Evolutionary conservation across 2,113 vertebrate genomes (phyloP).

Genomic region (Coregonus clupeaformis): DNA sequence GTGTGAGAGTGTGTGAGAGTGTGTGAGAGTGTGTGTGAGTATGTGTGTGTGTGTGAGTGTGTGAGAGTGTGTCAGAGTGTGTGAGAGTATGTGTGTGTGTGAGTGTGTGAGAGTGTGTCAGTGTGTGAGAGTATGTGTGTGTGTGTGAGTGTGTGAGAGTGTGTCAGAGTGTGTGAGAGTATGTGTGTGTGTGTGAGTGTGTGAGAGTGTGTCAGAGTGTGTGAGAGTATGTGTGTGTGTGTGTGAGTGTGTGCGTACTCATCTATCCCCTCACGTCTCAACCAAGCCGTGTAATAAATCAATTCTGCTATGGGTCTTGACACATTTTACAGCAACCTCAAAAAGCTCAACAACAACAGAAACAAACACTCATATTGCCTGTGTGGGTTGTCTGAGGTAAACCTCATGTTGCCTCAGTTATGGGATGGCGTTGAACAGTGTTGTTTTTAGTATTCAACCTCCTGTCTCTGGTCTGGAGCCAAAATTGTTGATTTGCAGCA

Average conservation of each 20-base stretch:
- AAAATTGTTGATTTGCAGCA: constrained; percentile 9
- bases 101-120: too few species aligned
- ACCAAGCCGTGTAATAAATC: constrained; percentile 43
- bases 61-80: too few species aligned
- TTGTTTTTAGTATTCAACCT: neutral
- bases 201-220: too few species aligned
- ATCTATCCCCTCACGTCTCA: neutral
- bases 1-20: too few species aligned
- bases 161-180: too few species aligned
- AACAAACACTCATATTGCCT: neutral
- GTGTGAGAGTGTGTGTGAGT: too few species aligned
- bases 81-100: too few species aligned
- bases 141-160: too few species aligned
- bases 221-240: neutral
- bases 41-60: too few species aligned
- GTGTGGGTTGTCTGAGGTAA: neutral
- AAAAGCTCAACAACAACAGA: constrained; percentile 4
- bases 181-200: too few species aligned
- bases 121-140: too few species aligned
- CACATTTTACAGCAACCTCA: constrained; percentile 24
- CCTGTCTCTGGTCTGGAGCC: constrained; percentile 8
- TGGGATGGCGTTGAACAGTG: neutral
- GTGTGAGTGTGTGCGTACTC: neutral
- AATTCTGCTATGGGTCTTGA: constrained; percentile 25
- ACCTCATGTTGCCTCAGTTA: neutral